These are phyloP conservation scores for Hirundichthys speculiger DNA, from an alignment of 2,113 vertebrate genomes.

Conservation along the genomic window DNA sequence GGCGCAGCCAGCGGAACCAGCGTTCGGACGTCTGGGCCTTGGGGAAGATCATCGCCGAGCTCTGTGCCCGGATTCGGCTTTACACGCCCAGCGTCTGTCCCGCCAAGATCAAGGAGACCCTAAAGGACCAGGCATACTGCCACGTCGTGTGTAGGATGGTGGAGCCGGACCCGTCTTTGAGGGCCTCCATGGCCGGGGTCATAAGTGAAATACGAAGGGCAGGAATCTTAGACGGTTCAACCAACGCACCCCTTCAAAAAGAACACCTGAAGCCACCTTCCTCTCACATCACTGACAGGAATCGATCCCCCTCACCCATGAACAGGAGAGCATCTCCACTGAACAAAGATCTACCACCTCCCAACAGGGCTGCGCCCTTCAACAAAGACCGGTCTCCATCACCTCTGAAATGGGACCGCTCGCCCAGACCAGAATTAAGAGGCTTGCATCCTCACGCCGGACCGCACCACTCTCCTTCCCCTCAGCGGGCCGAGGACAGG, in stretches of 20 bases:
- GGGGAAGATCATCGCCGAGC: conserved; percentile 80
- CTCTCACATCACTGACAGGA: neutral
- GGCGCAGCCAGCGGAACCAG: conserved; percentile 56
- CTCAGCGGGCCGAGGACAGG: conserved; percentile 20
- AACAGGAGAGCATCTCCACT: neutral
- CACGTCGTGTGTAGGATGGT: conserved; percentile 71
- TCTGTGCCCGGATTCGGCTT: conserved; percentile 72
- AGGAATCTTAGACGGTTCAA: conserved; percentile 6
- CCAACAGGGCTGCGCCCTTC: neutral
- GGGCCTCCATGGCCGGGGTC: conserved; percentile 61
- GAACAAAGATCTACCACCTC: neutral
- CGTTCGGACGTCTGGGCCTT: conserved; percentile 81
- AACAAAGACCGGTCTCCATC: neutral
- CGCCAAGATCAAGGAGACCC: conserved; percentile 67
- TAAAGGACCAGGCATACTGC: conserved; percentile 65
- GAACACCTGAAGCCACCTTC: neutral
- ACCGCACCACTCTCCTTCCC: neutral
- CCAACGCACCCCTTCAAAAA: neutral
- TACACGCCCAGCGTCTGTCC: conserved; percentile 63
- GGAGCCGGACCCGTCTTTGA: conserved; percentile 34
- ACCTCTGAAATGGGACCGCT: conserved; percentile 19
- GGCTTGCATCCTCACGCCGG: neutral
- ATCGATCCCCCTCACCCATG: conserved; percentile 31
- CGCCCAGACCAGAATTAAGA: conserved; percentile 29
- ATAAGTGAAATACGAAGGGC: conserved; percentile 64